phyloP scores from a whole-genome alignment of 2,113 vertebrate genomes.

The Rhinogobius similis region DNA sequence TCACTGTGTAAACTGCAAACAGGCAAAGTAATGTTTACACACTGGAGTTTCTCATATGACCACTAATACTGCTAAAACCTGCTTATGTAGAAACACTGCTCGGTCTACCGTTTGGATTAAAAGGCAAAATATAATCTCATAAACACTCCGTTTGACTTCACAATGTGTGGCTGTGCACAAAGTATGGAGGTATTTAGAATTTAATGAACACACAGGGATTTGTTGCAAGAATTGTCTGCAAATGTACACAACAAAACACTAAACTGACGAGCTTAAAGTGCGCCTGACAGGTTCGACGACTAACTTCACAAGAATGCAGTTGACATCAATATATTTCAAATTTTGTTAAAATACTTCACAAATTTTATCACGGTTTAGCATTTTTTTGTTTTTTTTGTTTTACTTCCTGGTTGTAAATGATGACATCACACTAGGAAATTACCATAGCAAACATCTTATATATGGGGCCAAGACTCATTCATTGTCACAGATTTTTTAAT shows the following conservation, averaged over 20 bases:
- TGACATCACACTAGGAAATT: too few relatives aligned
- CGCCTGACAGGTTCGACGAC: too few relatives aligned
- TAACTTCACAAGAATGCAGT: too few relatives aligned
- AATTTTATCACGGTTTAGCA: too few relatives aligned
- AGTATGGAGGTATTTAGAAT: background rate
- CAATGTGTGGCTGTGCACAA: background rate
- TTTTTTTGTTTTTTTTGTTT: too few relatives aligned
- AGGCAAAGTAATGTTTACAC: conserved; percentile 13
- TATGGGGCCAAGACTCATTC: too few relatives aligned
- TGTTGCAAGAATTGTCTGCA: background rate
- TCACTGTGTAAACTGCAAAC: conserved; percentile 27
- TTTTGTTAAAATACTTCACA: too few relatives aligned
- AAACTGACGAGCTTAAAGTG: background rate
- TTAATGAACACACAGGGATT: background rate
- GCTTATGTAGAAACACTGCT: conserved; percentile 12
- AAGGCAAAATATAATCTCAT: background rate
- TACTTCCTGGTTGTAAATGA: too few relatives aligned
- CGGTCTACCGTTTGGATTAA: conserved; percentile 6
- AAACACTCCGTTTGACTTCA: background rate
- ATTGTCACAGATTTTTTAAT: too few relatives aligned
- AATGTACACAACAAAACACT: background rate
- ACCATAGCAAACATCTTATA: too few relatives aligned
- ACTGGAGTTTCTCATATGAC: conserved; percentile 9
- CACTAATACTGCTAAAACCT: conserved; percentile 12
- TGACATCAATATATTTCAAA: too few relatives aligned